Percentiles rank a stretch among this genome's conserved stretches.
Conservation (phyloP, 1,140 invertebrate genomes). For the Drosophila obscura region DNA sequence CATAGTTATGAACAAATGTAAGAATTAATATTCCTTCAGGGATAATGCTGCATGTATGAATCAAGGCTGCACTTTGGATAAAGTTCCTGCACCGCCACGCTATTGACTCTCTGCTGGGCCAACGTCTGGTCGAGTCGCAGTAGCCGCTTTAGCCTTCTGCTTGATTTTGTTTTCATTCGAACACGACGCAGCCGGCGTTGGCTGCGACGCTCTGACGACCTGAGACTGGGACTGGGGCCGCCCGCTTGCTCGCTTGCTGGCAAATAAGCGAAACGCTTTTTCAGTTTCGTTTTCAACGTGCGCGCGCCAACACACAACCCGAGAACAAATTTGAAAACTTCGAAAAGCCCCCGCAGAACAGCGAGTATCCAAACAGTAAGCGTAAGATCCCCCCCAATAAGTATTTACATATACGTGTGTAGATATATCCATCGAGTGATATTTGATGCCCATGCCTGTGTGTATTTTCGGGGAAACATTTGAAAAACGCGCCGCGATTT, state of each 20-base stretch:
- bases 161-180: constrained; percentile 35
- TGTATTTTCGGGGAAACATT: no score
- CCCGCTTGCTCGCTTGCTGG: constrained; percentile 23
- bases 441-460: neutral
- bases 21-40: no score
- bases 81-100: no score
- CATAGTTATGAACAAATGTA: no score
- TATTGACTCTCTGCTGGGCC: no score
- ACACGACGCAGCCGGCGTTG: constrained; percentile 10
- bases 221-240: neutral
- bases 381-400: constrained; percentile 12
- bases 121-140: constrained; percentile 2
- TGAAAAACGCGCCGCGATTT: no score
- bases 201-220: neutral
- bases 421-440: constrained; percentile 1
- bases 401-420: constrained; percentile 15
- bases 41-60: no score
- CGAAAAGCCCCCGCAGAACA: constrained; percentile 20
- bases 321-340: constrained; percentile 22
- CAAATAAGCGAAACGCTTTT: constrained; percentile 54
- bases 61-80: no score
- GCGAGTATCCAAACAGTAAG: constrained; percentile 45
- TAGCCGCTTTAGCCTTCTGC: constrained; percentile 4
- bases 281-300: constrained; percentile 69
- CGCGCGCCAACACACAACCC: constrained; percentile 68